Evolutionary conservation across 2,113 vertebrate genomes (phyloP).

Genomic region (Coreoperca whiteheadi): DNA sequence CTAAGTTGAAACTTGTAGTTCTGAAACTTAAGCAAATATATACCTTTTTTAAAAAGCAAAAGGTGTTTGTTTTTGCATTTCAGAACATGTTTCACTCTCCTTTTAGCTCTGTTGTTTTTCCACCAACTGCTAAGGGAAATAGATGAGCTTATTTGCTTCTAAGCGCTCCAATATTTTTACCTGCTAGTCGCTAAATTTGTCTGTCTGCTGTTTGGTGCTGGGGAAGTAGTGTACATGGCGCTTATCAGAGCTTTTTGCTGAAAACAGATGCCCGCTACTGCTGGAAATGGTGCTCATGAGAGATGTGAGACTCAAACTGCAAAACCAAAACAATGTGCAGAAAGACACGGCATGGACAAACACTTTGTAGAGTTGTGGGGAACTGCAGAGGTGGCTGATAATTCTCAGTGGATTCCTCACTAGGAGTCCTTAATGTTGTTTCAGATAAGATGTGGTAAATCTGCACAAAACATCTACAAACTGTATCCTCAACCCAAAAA

Average conservation of each 20-base stretch:
- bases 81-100: too few relatives aligned
- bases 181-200: background rate
- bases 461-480: background rate
- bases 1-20: too few relatives aligned
- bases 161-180: background rate
- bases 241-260: background rate
- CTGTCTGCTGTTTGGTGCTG: background rate
- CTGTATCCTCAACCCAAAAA: background rate
- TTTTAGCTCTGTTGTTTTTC: background rate
- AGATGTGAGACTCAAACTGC: background rate
- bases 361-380: background rate
- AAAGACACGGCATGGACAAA: background rate
- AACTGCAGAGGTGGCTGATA: background rate
- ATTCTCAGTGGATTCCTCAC: background rate
- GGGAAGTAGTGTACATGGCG: background rate
- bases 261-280: background rate
- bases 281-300: background rate
- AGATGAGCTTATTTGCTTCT: background rate
- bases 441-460: constrained; percentile 5
- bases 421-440: background rate
- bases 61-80: too few relatives aligned
- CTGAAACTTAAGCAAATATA: too few relatives aligned
- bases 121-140: background rate
- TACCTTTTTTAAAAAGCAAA: too few relatives aligned
- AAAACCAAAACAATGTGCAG: background rate